Base-by-base conservation (phyloP, 2,888 invertebrate species). In the Macaria notata region DNA sequence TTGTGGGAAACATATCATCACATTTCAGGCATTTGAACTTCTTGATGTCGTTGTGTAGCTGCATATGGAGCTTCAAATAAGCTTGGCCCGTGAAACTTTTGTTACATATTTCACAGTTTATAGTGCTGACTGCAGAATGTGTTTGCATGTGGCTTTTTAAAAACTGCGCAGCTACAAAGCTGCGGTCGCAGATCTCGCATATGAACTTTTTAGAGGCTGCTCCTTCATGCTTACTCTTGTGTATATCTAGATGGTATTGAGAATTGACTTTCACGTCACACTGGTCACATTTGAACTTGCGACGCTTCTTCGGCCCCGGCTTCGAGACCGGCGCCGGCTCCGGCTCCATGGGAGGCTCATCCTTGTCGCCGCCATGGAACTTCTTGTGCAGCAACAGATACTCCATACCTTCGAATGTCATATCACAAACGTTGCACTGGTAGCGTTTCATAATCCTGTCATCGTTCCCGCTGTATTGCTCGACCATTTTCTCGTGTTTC, bases 251-350 rank as follows among this genome's bases (percentile, higher is more conserved):
- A 65, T 90, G 91, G 48, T 91, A 91, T 65, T 91, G 91, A 0
- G 89, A 89, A 53, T 91, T 91, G 0, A 91, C 91, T 75, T 90
- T 91, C 0, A 91, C 91, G 46, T 90, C 89, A 46, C 91, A 91
- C 46, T 86, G 87, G 45, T 91, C 91, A 49, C 91, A 91, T 70
- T 83, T 88, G 30, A 87, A 91, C 56, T 91, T 91, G 30, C 84
- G 80, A 4, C 91, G 81, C 58, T 88, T 91, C 58, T 90, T 91
- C 0, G 84, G 83, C 0, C 83, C 86, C 19, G 83, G 78, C 65
- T 86, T 88, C 1, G 71, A 69, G 0, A 73, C 68, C 9, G 65
- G 62, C 39, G 30, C 49, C 2, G 79, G 77, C 19, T 88, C 86
- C 0, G 86, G 82, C 53, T 83, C 83, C 70, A 87, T 78, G 2